phyloP scores from a whole-genome alignment of 2,888 invertebrate species.

The Drosophila gaucha region DNA sequence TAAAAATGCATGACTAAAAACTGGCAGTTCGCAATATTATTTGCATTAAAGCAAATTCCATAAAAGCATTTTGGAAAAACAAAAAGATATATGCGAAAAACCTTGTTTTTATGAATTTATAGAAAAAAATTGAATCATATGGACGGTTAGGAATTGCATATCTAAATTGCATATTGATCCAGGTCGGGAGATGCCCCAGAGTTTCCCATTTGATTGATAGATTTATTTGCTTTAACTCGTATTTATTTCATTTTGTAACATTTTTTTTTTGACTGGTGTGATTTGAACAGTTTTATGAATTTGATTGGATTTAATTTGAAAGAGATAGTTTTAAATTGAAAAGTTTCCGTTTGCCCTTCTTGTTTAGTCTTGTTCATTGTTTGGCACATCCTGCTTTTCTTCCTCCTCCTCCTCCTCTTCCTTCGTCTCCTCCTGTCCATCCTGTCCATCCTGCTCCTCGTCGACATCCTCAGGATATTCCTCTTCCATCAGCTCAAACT shows the following conservation, averaged over 20 bases:
- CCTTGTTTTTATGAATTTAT: constrained; percentile 53
- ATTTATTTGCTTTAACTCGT: constrained; percentile 2
- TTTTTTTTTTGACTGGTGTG: background rate
- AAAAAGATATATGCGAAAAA: constrained; percentile 22
- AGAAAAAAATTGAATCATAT: constrained; percentile 57
- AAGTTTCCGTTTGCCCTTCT: background rate
- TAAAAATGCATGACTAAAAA: constrained; percentile 51
- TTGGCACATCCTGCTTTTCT: background rate
- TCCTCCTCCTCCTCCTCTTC: background rate
- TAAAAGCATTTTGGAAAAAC: constrained; percentile 25
- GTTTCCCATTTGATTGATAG: constrained; percentile 9
- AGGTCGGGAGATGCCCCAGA: background rate
- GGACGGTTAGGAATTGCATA: constrained; percentile 22
- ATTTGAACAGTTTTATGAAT: constrained; percentile 16
- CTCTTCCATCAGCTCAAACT: background rate
- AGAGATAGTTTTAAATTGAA: background rate
- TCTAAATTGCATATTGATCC: constrained; percentile 29
- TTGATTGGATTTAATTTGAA: constrained; percentile 4
- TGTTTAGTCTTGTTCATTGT: background rate
- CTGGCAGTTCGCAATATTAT: constrained; percentile 28
- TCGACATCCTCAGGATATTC: background rate
- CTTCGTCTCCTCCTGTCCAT: too few relatives aligned
- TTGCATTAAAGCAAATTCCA: constrained; percentile 46
- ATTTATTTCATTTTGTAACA: constrained; percentile 8
- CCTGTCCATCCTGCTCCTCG: too few relatives aligned